Percentiles rank a stretch among this genome's conserved stretches.
phyloP scores from a whole-genome alignment of 2,888 invertebrate genomes.

The Lycia hirtaria region DNA sequence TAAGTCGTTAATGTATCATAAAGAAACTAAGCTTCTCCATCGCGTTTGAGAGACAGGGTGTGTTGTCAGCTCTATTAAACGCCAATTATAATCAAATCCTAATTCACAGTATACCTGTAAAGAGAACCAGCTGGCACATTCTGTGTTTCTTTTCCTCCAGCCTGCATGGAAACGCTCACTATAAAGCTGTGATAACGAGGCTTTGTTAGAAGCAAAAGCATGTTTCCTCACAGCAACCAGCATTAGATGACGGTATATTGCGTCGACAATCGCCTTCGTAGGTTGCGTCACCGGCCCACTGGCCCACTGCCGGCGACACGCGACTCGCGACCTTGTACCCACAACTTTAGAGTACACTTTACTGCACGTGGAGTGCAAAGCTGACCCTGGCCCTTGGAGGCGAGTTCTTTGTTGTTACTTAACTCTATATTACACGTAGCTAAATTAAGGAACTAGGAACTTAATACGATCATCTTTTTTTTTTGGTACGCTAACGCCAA shows the following conservation, averaged over 20 bases:
- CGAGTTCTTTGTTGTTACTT: conserved; percentile 21
- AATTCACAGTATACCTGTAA: too few species aligned
- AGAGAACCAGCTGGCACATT: too few species aligned
- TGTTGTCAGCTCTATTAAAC: too few species aligned
- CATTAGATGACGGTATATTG: conserved; percentile 4
- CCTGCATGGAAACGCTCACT: too few species aligned
- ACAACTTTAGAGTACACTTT: conserved; percentile 1
- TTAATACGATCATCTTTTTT: too few species aligned
- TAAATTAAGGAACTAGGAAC: not conserved
- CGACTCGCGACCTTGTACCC: conserved; percentile 5
- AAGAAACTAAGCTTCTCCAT: too few species aligned
- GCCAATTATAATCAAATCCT: too few species aligned
- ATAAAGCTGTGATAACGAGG: too few species aligned
- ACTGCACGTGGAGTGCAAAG: not conserved
- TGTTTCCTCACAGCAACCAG: not conserved
- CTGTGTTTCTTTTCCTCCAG: too few species aligned
- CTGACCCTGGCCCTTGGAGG: conserved; percentile 29
- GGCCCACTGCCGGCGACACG: conserved; percentile 32
- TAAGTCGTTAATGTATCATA: too few species aligned
- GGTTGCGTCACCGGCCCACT: conserved; percentile 28
- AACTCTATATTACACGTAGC: not conserved
- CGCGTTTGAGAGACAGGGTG: too few species aligned
- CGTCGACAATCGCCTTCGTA: not conserved
- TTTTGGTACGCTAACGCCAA: too few species aligned
- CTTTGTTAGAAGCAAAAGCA: not conserved